Evolutionary conservation across 92 coral and sea anemone genomes (phyloP).

Genomic region (Metridium senile): DNA sequence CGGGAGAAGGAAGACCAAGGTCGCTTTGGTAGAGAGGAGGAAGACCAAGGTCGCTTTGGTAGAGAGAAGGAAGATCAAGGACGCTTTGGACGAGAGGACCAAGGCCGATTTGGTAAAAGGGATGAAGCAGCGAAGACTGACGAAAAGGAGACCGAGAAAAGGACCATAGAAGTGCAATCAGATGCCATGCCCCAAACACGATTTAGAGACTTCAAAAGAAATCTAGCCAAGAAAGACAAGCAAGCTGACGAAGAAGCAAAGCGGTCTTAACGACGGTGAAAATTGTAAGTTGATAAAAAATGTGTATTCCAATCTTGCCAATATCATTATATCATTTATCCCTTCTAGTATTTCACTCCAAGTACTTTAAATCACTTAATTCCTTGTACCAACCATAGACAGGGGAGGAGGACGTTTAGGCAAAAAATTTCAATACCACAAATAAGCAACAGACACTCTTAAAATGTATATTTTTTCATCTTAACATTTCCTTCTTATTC

Average conservation of each 20-base stretch:
- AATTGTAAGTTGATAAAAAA: slow-evolving; percentile 23
- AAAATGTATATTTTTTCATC: no score
- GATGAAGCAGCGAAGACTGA: not conserved
- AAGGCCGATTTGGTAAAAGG: slow-evolving; percentile 24
- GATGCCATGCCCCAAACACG: slow-evolving; percentile 36
- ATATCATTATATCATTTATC: no score
- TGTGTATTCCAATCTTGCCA: no score
- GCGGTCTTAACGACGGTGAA: slow-evolving; percentile 21
- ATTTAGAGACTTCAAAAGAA: slow-evolving; percentile 33
- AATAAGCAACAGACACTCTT: no score
- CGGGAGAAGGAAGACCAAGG: slow-evolving; percentile 9
- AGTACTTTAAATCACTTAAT: no score
- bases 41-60: slow-evolving; percentile 54
- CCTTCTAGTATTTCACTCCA: no score
- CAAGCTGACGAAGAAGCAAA: slow-evolving; percentile 4
- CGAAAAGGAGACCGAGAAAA: slow-evolving; percentile 32
- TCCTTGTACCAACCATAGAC: no score
- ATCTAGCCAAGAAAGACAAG: slow-evolving; percentile 18
- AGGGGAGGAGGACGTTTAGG: no score
- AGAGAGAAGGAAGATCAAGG: slow-evolving; percentile 40
- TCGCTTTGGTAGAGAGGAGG: slow-evolving; percentile 42
- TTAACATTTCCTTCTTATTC: no score
- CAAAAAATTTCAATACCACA: no score
- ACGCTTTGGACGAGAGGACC: slow-evolving; percentile 47
- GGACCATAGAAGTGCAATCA: slow-evolving; percentile 21